phyloP scores from a whole-genome alignment of 2,113 vertebrate genomes.

The Haplochromis burtoni region DNA sequence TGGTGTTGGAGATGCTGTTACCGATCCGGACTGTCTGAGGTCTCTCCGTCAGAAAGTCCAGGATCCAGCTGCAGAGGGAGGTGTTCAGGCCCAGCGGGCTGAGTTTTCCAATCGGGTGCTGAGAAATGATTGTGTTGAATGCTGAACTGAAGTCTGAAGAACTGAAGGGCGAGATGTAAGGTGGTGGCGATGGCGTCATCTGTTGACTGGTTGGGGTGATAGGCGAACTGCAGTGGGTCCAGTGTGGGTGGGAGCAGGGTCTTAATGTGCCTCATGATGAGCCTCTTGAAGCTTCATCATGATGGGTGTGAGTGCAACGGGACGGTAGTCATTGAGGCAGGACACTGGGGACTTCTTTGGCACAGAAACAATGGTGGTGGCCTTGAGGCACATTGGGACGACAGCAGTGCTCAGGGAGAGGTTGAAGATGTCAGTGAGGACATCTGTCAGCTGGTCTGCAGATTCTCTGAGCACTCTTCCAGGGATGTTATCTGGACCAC shows the following conservation, averaged over 20 bases:
- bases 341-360: background rate
- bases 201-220: background rate
- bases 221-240: rapidly evolving
- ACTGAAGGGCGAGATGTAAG: background rate
- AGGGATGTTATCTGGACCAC: background rate
- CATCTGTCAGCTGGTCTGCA: background rate
- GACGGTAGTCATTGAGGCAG: background rate
- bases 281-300: background rate
- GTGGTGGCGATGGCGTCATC: rapidly evolving
- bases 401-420: background rate
- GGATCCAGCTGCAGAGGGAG: background rate
- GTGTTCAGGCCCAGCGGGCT: background rate
- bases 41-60: background rate
- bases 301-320: background rate
- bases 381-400: background rate
- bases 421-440: background rate
- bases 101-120: background rate
- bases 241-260: background rate
- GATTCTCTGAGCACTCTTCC: background rate
- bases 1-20: background rate
- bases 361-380: background rate
- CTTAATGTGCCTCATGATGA: background rate
- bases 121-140: background rate
- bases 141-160: background rate
- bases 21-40: background rate